Percentiles rank a stretch among this genome's conserved stretches.
phyloP scores from a whole-genome alignment of 2,888 invertebrate species.

The Drosophila anceps region DNA sequence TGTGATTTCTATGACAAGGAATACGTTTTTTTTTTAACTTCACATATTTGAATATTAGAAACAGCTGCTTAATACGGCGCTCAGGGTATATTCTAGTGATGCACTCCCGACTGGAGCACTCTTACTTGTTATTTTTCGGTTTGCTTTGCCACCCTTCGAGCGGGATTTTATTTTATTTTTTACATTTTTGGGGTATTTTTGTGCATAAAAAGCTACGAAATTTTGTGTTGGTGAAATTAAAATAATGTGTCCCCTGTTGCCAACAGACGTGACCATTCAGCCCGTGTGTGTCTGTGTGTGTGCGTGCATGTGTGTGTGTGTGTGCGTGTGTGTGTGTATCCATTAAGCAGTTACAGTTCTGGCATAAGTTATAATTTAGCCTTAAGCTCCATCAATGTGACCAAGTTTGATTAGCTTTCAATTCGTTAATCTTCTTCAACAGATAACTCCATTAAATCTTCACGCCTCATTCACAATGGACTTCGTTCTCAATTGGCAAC shows the following conservation, averaged over 20 bases:
- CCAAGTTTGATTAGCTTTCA: neutral
- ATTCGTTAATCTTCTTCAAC: neutral
- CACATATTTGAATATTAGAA: neutral
- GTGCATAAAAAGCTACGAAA: slow-evolving; percentile 57
- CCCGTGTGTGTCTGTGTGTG: slow-evolving; percentile 2
- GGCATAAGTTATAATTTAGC: slow-evolving; percentile 48
- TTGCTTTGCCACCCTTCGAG: slow-evolving; percentile 67
- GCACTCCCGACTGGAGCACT: neutral
- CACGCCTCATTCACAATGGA: slow-evolving; percentile 26
- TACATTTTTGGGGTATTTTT: slow-evolving; percentile 57
- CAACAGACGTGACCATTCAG: slow-evolving; percentile 69
- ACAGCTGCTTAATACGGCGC: neutral
- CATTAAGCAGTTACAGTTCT: slow-evolving; percentile 26
- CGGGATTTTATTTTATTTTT: slow-evolving; percentile 36
- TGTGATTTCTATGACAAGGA: neutral
- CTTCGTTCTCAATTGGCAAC: slow-evolving; percentile 20
- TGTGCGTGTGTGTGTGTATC: slow-evolving; percentile 27
- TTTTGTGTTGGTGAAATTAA: slow-evolving; percentile 71
- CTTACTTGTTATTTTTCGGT: slow-evolving; percentile 8
- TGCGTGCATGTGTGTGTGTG: slow-evolving; percentile 15
- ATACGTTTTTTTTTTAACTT: neutral
- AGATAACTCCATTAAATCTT: slow-evolving; percentile 17
- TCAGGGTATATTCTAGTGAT: neutral
- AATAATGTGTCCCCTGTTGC: slow-evolving; percentile 85
- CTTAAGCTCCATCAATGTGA: slow-evolving; percentile 33